These are phyloP conservation scores for Sitophilus oryzae DNA, from an alignment of 1,140 invertebrate genomes.

Conservation along the genomic window DNA sequence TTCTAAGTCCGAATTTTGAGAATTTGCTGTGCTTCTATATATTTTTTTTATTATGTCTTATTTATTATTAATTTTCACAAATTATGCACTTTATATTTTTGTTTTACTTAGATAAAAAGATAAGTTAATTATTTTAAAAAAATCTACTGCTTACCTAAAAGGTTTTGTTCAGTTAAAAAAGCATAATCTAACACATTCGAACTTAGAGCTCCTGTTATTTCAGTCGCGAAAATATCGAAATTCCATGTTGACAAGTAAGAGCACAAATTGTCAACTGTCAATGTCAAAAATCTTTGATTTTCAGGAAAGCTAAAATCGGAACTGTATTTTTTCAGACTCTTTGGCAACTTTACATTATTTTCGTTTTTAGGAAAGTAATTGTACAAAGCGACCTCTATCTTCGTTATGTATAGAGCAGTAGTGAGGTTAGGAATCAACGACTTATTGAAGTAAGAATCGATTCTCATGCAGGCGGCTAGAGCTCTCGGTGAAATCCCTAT, in stretches of 20 bases:
- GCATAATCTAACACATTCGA: conserved; percentile 57
- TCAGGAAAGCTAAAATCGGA: conserved; percentile 50
- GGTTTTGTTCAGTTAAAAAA: conserved; percentile 49
- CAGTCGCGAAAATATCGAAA: conserved; percentile 41
- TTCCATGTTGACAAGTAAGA: conserved; percentile 48
- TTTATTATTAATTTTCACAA: too few species aligned
- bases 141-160: conserved; percentile 38
- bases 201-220: conserved; percentile 43
- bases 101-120: neutral
- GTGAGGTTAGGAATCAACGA: conserved; percentile 59
- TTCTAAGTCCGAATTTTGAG: too few species aligned
- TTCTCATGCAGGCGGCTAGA: conserved; percentile 66
- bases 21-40: too few species aligned
- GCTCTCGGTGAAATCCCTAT: conserved; percentile 50
- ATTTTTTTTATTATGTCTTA: too few species aligned
- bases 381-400: conserved; percentile 50
- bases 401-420: conserved; percentile 50
- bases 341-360: conserved; percentile 44
- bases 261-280: conserved; percentile 49
- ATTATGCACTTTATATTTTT: too few species aligned
- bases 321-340: conserved; percentile 47
- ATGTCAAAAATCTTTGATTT: conserved; percentile 53
- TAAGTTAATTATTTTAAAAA: neutral
- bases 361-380: conserved; percentile 48
- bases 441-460: conserved; percentile 74